Conservation (phyloP, 2,888 invertebrate species). For the Pherbina coryleti region DNA sequence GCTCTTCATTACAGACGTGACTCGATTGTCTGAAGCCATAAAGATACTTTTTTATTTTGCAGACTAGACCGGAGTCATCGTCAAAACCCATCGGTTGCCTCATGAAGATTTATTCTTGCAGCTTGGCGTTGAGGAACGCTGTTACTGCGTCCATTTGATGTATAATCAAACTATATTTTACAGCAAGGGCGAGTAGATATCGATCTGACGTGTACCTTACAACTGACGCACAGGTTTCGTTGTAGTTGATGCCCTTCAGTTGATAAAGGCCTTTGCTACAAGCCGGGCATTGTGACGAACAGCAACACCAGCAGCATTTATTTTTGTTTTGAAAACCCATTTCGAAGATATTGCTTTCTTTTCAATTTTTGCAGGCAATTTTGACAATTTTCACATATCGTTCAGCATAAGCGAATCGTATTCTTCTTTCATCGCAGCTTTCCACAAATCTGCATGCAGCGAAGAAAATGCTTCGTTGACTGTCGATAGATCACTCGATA, state of each 20-base stretch:
- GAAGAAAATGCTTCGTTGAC: no score
- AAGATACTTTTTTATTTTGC: background rate
- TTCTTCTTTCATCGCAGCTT: no score
- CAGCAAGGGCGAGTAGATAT: conserved; percentile 13
- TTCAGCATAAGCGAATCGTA: no score
- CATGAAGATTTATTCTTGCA: conserved; percentile 14
- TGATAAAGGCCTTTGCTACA: conserved; percentile 27
- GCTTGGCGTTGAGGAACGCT: background rate
- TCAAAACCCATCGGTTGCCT: conserved; percentile 2
- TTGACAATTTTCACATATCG: no score
- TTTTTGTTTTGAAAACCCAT: conserved; percentile 17
- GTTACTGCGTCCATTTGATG: conserved; percentile 6
- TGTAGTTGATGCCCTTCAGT: conserved; percentile 22
- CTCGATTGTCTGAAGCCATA: background rate
- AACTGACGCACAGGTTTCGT: conserved; percentile 31
- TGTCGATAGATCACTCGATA: no score
- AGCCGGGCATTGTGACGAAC: conserved; percentile 12
- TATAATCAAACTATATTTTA: background rate
- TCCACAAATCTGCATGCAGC: no score
- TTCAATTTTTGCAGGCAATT: no score
- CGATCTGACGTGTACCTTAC: conserved; percentile 30
- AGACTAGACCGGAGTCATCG: background rate
- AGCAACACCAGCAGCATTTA: background rate
- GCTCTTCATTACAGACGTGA: background rate
- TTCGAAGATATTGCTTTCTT: no score